Base-by-base conservation (phyloP, 2,888 invertebrate species). In the Cetonia aurata region DNA sequence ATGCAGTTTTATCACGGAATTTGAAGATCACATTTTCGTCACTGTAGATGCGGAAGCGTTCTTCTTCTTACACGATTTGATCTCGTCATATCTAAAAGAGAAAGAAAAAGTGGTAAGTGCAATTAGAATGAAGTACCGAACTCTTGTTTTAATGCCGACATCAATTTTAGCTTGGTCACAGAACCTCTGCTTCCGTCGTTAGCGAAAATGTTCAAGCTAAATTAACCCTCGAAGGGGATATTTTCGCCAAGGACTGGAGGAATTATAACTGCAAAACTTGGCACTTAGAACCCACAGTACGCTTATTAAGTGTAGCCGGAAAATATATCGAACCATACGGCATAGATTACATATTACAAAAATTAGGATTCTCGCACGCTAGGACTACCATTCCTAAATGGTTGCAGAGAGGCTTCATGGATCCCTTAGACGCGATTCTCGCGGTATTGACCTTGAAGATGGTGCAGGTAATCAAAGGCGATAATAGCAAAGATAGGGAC, bases 301-400 rank as follows among this genome's bases (percentile, higher is more conserved):
- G 95, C 88, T 90, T 85, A 76, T 79, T 82, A 71, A 81, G 80
- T 69, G 83, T 83, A 4, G 80, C 83, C 41, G 98, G 98, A 57
- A 96, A 96, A 85, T 95, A 96, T 79, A 97, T 99, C 80, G 98
- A 99, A 84, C 98, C 99, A 0, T 98, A 98, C 81, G 98, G 98
- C 65, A 96, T 99, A 73, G 99, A 99, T 87, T 98, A 97, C 85
- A 98, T 99, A 80, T 89, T 99, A 62, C 97, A 98, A 86, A 98
- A 98, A 86, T 88, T 99, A 50, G 98, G 98, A 55, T 99, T 99
- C 85, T 93, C 95, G 71, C 99, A 99, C 86, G 98, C 99, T 10
- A 90, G 98, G 75, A 96, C 96, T 76, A 99, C 99, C 69, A 99
- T 99, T 82, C 99, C 99, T 70, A 99, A 99, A 86, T 99, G 99